These are phyloP conservation scores for Clinocottus analis DNA, from an alignment of 2,113 vertebrate species.

Conservation along the genomic window DNA sequence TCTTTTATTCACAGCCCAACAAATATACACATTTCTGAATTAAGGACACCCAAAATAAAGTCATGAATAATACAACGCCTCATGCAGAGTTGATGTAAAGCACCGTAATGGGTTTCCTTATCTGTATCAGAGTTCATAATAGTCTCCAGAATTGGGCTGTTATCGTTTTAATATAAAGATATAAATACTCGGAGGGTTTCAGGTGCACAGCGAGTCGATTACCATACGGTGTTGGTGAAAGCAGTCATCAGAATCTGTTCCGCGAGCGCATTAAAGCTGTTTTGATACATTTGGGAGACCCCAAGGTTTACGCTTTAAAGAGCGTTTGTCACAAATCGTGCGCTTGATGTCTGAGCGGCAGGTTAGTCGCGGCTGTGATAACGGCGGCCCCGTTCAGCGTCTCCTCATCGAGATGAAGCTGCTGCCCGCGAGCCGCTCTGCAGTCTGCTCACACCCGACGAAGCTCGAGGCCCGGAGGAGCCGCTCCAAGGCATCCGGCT, in stretches of 20 bases:
- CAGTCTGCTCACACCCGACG: conserved; percentile 30
- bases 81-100: too few relatives aligned
- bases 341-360: conserved; percentile 11
- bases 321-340: conserved; percentile 8
- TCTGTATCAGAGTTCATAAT: neutral
- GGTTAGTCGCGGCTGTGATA: conserved; percentile 12
- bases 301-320: neutral
- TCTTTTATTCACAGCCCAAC: too few relatives aligned
- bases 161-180: neutral
- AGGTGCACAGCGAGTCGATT: neutral
- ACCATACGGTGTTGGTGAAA: neutral
- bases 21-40: too few relatives aligned
- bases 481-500: conserved; percentile 29
- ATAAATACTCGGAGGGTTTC: neutral
- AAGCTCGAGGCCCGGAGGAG: conserved; percentile 50
- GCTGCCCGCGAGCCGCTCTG: conserved; percentile 12
- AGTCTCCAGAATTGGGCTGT: neutral
- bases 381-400: conserved; percentile 39
- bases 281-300: neutral
- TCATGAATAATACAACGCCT: too few relatives aligned
- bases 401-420: conserved; percentile 24
- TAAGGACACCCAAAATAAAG: too few relatives aligned
- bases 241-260: neutral
- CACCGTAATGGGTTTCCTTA: too few relatives aligned
- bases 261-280: neutral